phyloP scores from a whole-genome alignment of 2,797 vertebrate genomes.

The Gephyroberyx darwinii region DNA sequence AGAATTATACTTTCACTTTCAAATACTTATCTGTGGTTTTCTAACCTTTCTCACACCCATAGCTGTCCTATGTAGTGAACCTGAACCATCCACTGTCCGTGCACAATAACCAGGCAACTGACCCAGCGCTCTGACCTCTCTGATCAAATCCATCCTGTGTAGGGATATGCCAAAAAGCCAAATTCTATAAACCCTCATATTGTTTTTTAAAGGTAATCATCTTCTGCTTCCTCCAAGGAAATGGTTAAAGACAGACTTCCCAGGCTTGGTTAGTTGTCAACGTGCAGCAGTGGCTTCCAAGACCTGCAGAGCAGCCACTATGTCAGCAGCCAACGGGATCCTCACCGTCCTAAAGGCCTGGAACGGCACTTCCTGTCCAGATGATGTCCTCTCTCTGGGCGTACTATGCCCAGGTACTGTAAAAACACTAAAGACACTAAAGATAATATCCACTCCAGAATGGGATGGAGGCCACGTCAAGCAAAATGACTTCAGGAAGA shows the following conservation, averaged over 20 bases:
- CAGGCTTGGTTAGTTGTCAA: constrained; percentile 61
- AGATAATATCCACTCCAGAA: constrained; percentile 3
- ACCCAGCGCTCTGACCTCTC: neutral
- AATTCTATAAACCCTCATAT: neutral
- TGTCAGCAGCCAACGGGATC: constrained; percentile 82
- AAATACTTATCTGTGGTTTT: too few species aligned
- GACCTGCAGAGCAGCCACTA: constrained; percentile 55
- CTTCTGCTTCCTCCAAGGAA: constrained; percentile 70
- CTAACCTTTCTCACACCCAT: neutral
- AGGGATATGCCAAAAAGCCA: neutral
- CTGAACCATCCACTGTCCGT: neutral
- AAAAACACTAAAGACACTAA: neutral
- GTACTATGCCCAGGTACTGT: constrained; percentile 85
- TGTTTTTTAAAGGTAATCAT: neutral
- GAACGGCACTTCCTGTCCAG: constrained; percentile 74
- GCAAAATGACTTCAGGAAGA: neutral
- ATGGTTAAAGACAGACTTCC: constrained; percentile 85
- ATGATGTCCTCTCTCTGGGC: constrained; percentile 85
- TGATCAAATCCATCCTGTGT: constrained; percentile 13
- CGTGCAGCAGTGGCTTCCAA: constrained; percentile 56
- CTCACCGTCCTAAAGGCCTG: constrained; percentile 85
- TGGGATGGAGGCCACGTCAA: too few species aligned
- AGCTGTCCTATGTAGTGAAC: neutral
- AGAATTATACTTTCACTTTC: too few species aligned
- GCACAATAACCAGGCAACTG: constrained; percentile 10